These are phyloP conservation scores for Leuciscus idus DNA, from an alignment of 2,113 vertebrate genomes.

Conservation along the genomic window DNA sequence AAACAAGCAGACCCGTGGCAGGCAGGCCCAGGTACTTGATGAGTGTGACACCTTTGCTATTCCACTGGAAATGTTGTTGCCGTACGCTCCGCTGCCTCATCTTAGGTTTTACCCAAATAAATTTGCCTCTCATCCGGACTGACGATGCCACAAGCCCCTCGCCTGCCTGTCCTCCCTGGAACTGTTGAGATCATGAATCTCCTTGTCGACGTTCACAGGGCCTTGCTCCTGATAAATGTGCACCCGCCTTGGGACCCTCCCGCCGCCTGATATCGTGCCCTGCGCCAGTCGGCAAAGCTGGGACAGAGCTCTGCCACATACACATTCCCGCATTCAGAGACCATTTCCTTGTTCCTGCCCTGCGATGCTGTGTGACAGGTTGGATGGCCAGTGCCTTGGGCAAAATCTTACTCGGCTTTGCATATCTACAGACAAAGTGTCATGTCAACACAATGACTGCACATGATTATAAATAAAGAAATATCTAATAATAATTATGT, in stretches of 20 bases:
- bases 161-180: conserved; percentile 77
- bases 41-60: conserved; percentile 80
- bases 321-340: conserved; percentile 71
- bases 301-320: conserved; percentile 66
- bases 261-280: conserved; percentile 66
- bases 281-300: conserved; percentile 62
- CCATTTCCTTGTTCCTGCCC: conserved; percentile 60
- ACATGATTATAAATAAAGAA: background rate
- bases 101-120: conserved; percentile 78
- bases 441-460: conserved; percentile 60
- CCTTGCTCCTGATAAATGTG: conserved; percentile 77
- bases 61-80: conserved; percentile 75
- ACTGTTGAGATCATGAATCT: conserved; percentile 78
- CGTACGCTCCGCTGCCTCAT: conserved; percentile 77
- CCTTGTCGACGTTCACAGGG: conserved; percentile 77
- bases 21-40: conserved; percentile 81
- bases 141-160: conserved; percentile 66
- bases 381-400: conserved; percentile 67
- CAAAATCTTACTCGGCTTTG: conserved; percentile 62
- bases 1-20: conserved; percentile 72
- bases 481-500: background rate
- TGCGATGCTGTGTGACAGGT: conserved; percentile 67
- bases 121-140: conserved; percentile 76
- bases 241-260: conserved; percentile 76
- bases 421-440: conserved; percentile 36